Percentiles rank a stretch among this genome's conserved stretches.
Conservation (phyloP, 2,888 invertebrate species). For the Vanessa cardui region DNA sequence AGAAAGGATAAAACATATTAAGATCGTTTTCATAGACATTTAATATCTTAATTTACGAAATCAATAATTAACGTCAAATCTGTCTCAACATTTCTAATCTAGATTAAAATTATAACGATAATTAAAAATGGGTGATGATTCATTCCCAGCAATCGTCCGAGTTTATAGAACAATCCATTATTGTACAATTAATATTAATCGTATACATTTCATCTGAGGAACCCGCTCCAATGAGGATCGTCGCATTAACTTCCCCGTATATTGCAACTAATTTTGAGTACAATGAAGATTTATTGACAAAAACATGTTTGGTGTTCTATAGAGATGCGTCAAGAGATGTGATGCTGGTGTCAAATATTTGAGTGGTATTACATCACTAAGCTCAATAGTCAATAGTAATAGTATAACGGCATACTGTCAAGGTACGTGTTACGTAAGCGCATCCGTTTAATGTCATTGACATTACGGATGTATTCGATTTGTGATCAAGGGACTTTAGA, state of each 20-base stretch:
- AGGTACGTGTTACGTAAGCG: conserved; percentile 75
- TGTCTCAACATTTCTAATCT: conserved; percentile 35
- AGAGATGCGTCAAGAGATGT: conserved; percentile 42
- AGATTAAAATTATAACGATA: conserved; percentile 52
- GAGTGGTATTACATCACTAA: conserved; percentile 56
- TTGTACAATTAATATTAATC: conserved; percentile 75
- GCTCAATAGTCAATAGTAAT: conserved; percentile 47
- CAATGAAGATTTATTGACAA: conserved; percentile 24
- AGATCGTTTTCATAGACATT: conserved; percentile 9
- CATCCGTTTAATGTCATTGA: conserved; percentile 77
- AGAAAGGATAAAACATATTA: conserved; percentile 28
- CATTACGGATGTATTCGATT: conserved; percentile 69
- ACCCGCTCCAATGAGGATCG: conserved; percentile 46
- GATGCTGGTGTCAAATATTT: conserved; percentile 44
- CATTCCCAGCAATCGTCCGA: conserved; percentile 61
- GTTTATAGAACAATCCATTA: conserved; percentile 70
- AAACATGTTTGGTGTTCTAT: conserved; percentile 18
- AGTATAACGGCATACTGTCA: conserved; percentile 65
- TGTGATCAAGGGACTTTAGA: conserved; percentile 52
- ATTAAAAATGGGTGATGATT: conserved; percentile 61
- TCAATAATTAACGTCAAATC: conserved; percentile 49
- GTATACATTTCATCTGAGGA: conserved; percentile 69
- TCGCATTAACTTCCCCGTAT: conserved; percentile 45
- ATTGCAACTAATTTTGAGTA: conserved; percentile 22
- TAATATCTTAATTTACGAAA: conserved; percentile 54